Percentiles rank a stretch among this genome's conserved stretches.
Conservation (phyloP, 2,113 vertebrate species). For the Microtus oregoni region DNA sequence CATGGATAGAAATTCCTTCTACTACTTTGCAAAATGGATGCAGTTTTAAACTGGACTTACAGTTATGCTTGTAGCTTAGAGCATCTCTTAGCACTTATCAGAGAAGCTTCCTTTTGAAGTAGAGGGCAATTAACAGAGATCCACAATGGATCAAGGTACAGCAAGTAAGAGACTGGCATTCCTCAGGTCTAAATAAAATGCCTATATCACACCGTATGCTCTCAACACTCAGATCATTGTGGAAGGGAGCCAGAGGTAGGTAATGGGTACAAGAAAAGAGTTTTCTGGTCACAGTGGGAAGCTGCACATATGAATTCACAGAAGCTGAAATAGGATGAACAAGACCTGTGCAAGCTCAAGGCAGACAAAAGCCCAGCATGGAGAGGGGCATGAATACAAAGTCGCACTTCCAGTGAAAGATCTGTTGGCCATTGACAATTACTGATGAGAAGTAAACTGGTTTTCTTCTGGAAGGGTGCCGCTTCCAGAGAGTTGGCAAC, state of each 20-base stretch:
- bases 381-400: background rate
- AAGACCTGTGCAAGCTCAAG: background rate
- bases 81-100: background rate
- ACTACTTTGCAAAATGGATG: background rate
- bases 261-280: background rate
- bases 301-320: background rate
- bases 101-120: background rate
- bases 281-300: background rate
- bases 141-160: background rate
- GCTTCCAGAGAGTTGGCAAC: background rate
- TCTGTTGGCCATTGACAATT: background rate
- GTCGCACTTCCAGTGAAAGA: background rate
- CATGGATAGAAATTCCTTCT: background rate
- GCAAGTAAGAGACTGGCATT: background rate
- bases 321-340: background rate
- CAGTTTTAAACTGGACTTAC: background rate
- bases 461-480: background rate
- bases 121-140: background rate
- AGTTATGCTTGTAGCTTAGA: background rate
- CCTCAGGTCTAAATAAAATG: background rate
- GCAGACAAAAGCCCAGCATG: background rate
- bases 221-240: background rate
- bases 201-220: background rate
- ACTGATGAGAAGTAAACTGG: background rate
- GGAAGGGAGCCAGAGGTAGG: background rate